A percentile compares a stretch with the other conserved stretches of the same genome.
Evolutionary conservation across 2,888 invertebrate genomes (phyloP).

Genomic region (Meiosimyza platycephala): DNA sequence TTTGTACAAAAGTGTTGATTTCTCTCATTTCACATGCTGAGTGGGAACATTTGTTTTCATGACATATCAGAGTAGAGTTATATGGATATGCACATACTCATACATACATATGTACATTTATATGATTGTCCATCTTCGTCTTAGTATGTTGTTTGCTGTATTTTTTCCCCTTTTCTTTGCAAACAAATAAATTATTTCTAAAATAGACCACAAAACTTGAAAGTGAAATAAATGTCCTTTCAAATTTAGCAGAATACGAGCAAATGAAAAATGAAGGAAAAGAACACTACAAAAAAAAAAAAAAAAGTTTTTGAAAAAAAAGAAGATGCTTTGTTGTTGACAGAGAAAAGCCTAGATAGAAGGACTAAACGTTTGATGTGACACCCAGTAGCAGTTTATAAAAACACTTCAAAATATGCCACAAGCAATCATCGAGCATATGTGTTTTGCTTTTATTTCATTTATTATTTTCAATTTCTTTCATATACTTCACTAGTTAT

Average conservation of each 20-base stretch:
- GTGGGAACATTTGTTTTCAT: slow-evolving; percentile 24
- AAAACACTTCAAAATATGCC: no score
- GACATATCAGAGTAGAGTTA: not conserved
- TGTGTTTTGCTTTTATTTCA: no score
- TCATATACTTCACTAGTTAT: no score
- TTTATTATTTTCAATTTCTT: no score
- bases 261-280: not conserved
- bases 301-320: not conserved
- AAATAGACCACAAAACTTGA: slow-evolving; percentile 1
- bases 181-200: slow-evolving; percentile 17
- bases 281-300: not conserved
- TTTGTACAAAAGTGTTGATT: slow-evolving; percentile 10
- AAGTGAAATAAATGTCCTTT: slow-evolving; percentile 14
- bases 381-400: no score
- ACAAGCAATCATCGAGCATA: no score
- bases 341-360: not conserved
- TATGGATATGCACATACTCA: no score
- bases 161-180: slow-evolving; percentile 3
- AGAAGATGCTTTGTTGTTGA: not conserved
- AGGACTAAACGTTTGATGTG: no score
- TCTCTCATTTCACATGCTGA: slow-evolving; percentile 25
- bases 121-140: not conserved
- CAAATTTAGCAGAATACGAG: not conserved
- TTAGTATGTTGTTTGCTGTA: not conserved
- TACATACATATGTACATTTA: no score